Evolutionary conservation across 1,140 invertebrate genomes (phyloP).

Genomic region (Polypedilum pembai): DNA sequence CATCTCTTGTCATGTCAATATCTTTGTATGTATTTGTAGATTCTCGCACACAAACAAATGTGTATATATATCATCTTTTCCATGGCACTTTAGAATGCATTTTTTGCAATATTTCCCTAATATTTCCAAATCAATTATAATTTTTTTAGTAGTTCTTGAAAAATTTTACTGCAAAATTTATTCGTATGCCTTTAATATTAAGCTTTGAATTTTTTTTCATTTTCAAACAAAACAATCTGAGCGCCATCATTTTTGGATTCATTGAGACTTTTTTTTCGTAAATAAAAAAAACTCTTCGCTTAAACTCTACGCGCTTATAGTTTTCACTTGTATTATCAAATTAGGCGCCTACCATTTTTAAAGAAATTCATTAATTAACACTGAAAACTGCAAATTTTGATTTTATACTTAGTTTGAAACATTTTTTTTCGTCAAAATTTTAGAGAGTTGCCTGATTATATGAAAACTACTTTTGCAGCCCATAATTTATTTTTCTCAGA

Average conservation of each 20-base stretch:
- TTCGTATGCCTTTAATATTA: not conserved
- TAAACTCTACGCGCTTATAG: not conserved
- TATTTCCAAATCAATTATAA: not conserved
- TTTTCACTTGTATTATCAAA: not conserved
- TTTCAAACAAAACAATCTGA: constrained; percentile 28
- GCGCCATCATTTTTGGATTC: constrained; percentile 26
- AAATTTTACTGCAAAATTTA: not conserved
- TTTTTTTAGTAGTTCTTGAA: not conserved
- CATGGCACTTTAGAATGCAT: not conserved
- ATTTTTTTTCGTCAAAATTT: constrained; percentile 27
- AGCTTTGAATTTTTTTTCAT: constrained; percentile 8
- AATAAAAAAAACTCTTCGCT: not conserved
- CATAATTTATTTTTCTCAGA: not conserved
- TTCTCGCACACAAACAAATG: constrained; percentile 1
- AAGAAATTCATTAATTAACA: constrained; percentile 26
- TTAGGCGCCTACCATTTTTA: constrained; percentile 23
- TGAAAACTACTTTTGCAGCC: not conserved
- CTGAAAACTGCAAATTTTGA: constrained; percentile 24
- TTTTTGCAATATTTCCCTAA: not conserved
- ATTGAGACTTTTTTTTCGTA: constrained; percentile 15
- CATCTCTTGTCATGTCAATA: constrained; percentile 23
- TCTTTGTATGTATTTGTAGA: not conserved
- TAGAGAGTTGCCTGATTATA: constrained; percentile 3
- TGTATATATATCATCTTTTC: constrained; percentile 24
- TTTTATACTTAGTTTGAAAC: constrained; percentile 11